Base-by-base conservation (phyloP, 2,113 vertebrate species). In the Lynx canadensis region DNA sequence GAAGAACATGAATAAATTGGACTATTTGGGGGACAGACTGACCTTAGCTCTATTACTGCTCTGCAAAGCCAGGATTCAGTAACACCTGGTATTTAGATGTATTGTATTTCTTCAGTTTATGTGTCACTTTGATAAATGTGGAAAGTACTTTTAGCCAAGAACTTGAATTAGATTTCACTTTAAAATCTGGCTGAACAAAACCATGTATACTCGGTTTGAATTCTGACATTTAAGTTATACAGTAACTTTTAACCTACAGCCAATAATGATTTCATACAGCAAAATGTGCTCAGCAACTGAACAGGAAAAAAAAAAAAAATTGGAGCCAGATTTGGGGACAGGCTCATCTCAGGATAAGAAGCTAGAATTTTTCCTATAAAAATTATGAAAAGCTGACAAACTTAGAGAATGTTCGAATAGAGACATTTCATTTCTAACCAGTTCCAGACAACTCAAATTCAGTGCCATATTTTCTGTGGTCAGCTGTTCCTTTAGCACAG, bases 121-220 rank as follows among this genome's bases (percentile, higher is more conserved):
- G 76, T 60, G 98, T 98, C 98, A 98, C 78, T 95, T 96, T 98
- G 98, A 98, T 98, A 98, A 98, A 98, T 98, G 95, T 79, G 93
- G 84, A 97, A 97, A 97, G 87, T 25, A 81, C 68, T 80, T 94
- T 92, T 90, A 96, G 98, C 98, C 98, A 98, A 97, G 73, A 98
- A 96, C 41, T 81, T 41, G 3, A 98, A 95, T 86, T 97, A 97
- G 97, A 97, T 98, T 98, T 98, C 80, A 86, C 97, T 98, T 98
- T 83, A 96, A 98, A 94, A 95, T 98, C 97, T 98, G 97, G 97
- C 97, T 98, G 78, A 98, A 98, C 65, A 98, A 98, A 98, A 73
- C 57, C 82, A 66, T 27, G 48, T 89, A 95, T 86, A 95, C 95
- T 98, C 93, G 68, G 92, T 97, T 96, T 98, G 96, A 97, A 98